Evolutionary conservation across 2,797 vertebrate species (phyloP).

Genomic region (Pseudomugil tenellus): DNA sequence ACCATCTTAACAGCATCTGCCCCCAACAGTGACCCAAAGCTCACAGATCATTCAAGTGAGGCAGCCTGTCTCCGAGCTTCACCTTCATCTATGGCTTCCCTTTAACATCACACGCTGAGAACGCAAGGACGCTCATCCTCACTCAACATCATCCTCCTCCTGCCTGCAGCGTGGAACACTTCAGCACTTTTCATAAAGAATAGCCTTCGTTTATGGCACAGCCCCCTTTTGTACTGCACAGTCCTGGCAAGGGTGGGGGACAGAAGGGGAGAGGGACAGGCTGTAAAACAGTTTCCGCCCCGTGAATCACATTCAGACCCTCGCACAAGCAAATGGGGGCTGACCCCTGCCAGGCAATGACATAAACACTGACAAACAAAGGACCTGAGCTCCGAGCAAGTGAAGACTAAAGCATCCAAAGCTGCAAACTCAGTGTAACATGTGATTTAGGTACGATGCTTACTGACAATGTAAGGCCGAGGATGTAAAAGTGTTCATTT

Average conservation of each 20-base stretch:
- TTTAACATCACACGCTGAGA: conserved; percentile 33
- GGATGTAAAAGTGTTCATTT: not conserved
- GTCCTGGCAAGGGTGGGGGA: conserved; percentile 62
- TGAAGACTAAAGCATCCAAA: conserved; percentile 45
- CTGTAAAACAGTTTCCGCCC: conserved; percentile 82
- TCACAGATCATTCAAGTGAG: conserved; percentile 20
- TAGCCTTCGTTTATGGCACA: conserved; percentile 68
- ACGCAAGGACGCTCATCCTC: conserved; percentile 48
- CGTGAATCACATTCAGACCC: conserved; percentile 81
- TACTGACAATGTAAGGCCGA: conserved; percentile 2
- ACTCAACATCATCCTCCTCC: conserved; percentile 64
- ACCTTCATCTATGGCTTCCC: conserved; percentile 15
- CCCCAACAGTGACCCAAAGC: conserved; percentile 15
- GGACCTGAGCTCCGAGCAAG: conserved; percentile 57
- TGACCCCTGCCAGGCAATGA: conserved; percentile 79
- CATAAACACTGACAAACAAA: conserved; percentile 80
- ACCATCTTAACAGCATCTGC: conserved; percentile 23
- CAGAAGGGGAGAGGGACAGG: conserved; percentile 70
- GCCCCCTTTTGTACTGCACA: conserved; percentile 70
- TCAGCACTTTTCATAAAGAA: conserved; percentile 70
- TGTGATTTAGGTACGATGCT: conserved; percentile 14
- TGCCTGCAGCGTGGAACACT: conserved; percentile 59
- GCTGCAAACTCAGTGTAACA: conserved; percentile 25
- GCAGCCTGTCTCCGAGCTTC: conserved; percentile 59
- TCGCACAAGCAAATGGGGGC: conserved; percentile 71